phyloP scores from a whole-genome alignment of 2,888 invertebrate genomes.

The Caradrina clavipalpis region DNA sequence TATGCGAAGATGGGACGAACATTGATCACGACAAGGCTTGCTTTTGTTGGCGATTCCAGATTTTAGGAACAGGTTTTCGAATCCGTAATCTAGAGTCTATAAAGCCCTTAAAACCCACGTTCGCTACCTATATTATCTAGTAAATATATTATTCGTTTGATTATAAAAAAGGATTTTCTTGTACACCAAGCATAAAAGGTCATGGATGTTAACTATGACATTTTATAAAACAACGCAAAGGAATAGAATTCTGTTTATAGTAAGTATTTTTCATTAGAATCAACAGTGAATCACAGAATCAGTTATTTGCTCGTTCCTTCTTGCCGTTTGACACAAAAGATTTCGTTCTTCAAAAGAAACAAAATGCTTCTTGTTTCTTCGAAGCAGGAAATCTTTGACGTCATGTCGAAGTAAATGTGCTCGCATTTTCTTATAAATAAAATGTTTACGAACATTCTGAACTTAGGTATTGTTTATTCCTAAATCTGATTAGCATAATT shows the following conservation, averaged over 20 bases:
- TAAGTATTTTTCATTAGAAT: slow-evolving; percentile 6
- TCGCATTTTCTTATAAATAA: neutral
- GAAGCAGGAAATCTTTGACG: slow-evolving; percentile 24
- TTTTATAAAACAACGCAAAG: neutral
- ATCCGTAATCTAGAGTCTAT: neutral
- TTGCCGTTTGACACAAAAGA: slow-evolving; percentile 33
- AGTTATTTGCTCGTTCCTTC: slow-evolving; percentile 9
- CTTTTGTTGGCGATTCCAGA: neutral
- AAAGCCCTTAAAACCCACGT: too few species aligned
- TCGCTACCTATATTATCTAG: too few species aligned
- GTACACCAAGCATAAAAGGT: neutral
- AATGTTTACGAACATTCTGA: neutral
- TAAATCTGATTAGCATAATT: neutral
- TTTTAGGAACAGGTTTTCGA: neutral
- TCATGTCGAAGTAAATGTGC: neutral
- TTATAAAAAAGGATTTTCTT: neutral
- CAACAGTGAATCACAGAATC: slow-evolving; percentile 9
- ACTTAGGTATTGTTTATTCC: neutral
- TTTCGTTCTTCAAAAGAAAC: slow-evolving; percentile 28
- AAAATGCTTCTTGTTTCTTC: slow-evolving; percentile 7
- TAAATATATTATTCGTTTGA: neutral
- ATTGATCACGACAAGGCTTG: neutral
- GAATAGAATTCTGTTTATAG: neutral
- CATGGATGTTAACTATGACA: neutral
- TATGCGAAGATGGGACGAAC: neutral